These are phyloP conservation scores for Lasioglossum zephyrum DNA, from an alignment of 2,888 invertebrate species.

Conservation along the genomic window DNA sequence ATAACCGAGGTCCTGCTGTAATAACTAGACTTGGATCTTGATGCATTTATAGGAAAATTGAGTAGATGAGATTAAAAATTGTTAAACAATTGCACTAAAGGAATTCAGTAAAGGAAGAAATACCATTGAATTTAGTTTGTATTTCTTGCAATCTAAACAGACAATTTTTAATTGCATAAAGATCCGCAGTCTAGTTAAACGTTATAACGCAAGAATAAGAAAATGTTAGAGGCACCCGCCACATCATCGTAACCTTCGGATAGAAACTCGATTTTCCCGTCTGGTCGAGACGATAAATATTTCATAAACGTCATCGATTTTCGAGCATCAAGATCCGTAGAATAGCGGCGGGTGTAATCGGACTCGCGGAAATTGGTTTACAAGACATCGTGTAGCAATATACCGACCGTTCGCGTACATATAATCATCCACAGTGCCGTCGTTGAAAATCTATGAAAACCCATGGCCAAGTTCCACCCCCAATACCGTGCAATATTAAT, in stretches of 20 bases:
- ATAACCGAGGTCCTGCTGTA: no score
- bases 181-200: no score
- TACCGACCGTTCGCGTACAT: constrained; percentile 16
- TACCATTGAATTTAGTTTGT: no score
- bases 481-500: constrained; percentile 65
- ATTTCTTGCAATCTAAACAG: no score
- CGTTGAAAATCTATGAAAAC: constrained; percentile 63
- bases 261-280: not conserved
- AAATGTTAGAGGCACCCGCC: not conserved
- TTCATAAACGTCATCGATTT: not conserved
- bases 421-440: constrained; percentile 42
- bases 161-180: no score
- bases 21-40: no score
- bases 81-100: no score
- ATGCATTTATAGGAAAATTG: no score
- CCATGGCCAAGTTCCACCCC: constrained; percentile 51
- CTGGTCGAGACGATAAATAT: constrained; percentile 21
- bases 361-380: constrained; percentile 39
- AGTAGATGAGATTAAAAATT: no score
- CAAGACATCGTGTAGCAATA: constrained; percentile 20
- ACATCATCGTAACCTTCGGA: not conserved
- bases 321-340: not conserved
- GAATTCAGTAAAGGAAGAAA: no score
- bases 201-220: not conserved
- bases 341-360: constrained; percentile 14